Evolutionary conservation across 2,888 invertebrate genomes (phyloP).

Genomic region (Chalcis sispes): DNA sequence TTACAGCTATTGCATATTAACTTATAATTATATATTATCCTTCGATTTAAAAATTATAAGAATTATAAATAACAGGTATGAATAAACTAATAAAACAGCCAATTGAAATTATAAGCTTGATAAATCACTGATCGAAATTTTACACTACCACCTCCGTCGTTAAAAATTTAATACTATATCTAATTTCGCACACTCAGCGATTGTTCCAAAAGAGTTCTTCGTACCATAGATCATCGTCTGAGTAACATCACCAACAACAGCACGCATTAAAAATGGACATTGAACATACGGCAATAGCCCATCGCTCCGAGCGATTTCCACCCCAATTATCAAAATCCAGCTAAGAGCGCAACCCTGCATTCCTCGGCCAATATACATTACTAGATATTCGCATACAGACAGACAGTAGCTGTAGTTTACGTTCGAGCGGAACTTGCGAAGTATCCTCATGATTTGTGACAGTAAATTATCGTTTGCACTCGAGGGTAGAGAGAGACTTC

Average conservation of each 20-base stretch:
- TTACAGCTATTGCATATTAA: no score
- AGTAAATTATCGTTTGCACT: conserved; percentile 61
- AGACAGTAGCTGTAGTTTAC: no score
- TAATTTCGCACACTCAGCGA: no score
- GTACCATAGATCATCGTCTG: not conserved
- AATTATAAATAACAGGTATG: not conserved
- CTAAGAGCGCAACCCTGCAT: no score
- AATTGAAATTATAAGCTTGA: no score
- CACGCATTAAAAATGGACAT: conserved; percentile 15
- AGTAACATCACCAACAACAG: not conserved
- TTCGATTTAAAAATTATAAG: no score
- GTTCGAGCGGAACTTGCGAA: conserved; percentile 28
- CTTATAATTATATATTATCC: no score
- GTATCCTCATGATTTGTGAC: conserved; percentile 56
- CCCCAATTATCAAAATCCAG: conserved; percentile 48
- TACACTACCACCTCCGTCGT: no score
- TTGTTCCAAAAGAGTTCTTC: no score
- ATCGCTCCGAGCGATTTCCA: conserved; percentile 18
- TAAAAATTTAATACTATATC: conserved; percentile 29
- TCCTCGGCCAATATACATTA: not conserved
- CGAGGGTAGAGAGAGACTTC: no score
- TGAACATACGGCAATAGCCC: conserved; percentile 1
- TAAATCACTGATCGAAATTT: no score
- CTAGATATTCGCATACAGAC: not conserved
- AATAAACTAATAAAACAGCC: no score